These are phyloP conservation scores for Archocentrus centrarchus DNA, from an alignment of 2,113 vertebrate species.

Conservation along the genomic window DNA sequence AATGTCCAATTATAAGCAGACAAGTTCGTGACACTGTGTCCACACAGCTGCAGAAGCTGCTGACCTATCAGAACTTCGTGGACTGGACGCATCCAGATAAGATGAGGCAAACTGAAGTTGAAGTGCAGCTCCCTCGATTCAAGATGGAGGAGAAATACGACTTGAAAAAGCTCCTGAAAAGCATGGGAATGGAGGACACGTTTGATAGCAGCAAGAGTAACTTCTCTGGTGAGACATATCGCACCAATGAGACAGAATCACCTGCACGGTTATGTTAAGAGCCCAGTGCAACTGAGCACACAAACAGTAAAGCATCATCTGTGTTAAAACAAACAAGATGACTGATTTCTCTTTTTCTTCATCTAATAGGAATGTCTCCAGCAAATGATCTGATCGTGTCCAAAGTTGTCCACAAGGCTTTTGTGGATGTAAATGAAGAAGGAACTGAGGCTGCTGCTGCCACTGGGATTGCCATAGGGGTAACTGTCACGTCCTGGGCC, in stretches of 20 bases:
- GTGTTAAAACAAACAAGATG: too few relatives aligned
- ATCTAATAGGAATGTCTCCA: conserved; percentile 81
- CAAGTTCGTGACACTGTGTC: background rate
- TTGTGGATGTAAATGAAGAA: conserved; percentile 90
- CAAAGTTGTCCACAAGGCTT: conserved; percentile 88
- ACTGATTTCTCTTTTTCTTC: background rate
- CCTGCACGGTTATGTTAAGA: too few relatives aligned
- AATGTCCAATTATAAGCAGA: background rate
- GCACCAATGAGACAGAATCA: too few relatives aligned
- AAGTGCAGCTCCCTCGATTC: too few relatives aligned
- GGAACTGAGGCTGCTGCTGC: conserved; percentile 86
- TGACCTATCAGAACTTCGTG: conserved; percentile 82
- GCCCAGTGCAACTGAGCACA: too few relatives aligned
- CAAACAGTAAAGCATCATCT: too few relatives aligned
- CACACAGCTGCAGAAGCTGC: conserved; percentile 80
- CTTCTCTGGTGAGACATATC: conserved; percentile 76
- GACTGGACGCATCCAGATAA: conserved; percentile 81
- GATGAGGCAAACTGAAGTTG: too few relatives aligned
- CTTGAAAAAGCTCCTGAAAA: conserved; percentile 76
- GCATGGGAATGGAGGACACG: conserved; percentile 85
- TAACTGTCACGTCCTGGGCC: too few relatives aligned
- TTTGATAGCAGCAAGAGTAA: conserved; percentile 74
- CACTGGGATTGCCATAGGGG: conserved; percentile 42
- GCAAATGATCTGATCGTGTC: conserved; percentile 82
- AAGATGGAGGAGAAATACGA: conserved; percentile 85